Conservation (phyloP, 2,797 vertebrate genomes). For the Heterohyrax brucei region DNA sequence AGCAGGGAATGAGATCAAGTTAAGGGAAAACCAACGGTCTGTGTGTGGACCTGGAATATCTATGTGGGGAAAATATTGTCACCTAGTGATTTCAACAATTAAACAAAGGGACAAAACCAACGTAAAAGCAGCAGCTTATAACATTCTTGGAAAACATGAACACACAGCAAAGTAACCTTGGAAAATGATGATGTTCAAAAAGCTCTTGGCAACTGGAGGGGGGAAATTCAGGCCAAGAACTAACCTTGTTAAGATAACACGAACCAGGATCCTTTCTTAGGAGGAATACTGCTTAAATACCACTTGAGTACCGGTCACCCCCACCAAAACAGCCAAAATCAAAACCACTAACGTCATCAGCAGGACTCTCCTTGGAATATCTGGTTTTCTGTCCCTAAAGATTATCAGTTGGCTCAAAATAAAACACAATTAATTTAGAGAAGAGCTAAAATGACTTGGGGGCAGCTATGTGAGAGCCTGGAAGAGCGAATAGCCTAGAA, state of each 20-base stretch:
- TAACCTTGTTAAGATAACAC: conserved; percentile 63
- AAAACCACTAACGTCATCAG: conserved; percentile 33
- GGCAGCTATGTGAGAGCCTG: conserved; percentile 37
- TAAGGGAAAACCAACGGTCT: conserved; percentile 47
- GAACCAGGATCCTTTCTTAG: conserved; percentile 46
- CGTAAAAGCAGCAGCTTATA: conserved; percentile 65
- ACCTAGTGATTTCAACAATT: conserved; percentile 37
- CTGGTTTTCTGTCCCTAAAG: conserved; percentile 72
- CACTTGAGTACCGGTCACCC: not conserved
- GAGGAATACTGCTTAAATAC: conserved; percentile 58
- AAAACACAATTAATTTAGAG: conserved; percentile 64
- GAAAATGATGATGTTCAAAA: conserved; percentile 74
- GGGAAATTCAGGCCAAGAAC: conserved; percentile 67
- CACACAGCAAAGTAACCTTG: conserved; percentile 48
- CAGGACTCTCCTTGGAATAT: conserved; percentile 39
- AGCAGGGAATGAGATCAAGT: not conserved
- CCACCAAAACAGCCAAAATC: conserved; percentile 33
- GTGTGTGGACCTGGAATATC: not conserved
- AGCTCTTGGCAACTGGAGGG: conserved; percentile 50
- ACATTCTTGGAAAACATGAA: conserved; percentile 74
- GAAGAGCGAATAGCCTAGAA: not conserved
- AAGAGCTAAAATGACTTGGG: conserved; percentile 35
- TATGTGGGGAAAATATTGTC: not conserved
- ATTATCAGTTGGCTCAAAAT: conserved; percentile 69
- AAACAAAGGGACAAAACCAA: conserved; percentile 52